Evolutionary conservation across 2,888 invertebrate species (phyloP).

Genomic region (Calameuta idolon): DNA sequence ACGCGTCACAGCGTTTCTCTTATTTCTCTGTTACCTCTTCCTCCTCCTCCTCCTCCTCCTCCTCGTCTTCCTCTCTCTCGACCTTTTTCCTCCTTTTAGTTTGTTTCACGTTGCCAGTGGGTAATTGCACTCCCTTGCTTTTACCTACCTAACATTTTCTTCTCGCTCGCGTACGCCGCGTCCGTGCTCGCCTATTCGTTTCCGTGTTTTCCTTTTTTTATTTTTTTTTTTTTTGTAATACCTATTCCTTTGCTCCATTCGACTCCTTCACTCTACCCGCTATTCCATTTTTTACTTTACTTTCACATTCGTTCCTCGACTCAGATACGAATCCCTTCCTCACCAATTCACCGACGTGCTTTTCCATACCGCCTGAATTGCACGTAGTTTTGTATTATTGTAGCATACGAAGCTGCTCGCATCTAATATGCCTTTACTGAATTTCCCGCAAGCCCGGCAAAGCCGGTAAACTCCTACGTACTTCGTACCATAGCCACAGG

Average conservation of each 20-base stretch:
- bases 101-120: slow-evolving; percentile 62
- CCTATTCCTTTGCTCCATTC: slow-evolving; percentile 10
- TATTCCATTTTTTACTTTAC: background rate
- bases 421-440: background rate
- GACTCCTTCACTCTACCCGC: background rate
- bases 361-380: background rate
- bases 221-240: slow-evolving; percentile 18
- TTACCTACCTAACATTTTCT: slow-evolving; percentile 53
- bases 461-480: background rate
- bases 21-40: slow-evolving; percentile 31
- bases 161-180: slow-evolving; percentile 29
- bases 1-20: slow-evolving; percentile 36
- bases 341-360: background rate
- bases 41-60: slow-evolving; percentile 18
- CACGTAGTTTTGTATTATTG: background rate
- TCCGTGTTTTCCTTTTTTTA: slow-evolving; percentile 28
- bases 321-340: background rate
- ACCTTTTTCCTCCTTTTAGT: slow-evolving; percentile 48
- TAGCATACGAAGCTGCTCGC: background rate
- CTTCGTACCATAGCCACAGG: background rate
- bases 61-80: slow-evolving; percentile 10
- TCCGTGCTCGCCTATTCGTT: slow-evolving; percentile 30
- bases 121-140: slow-evolving; percentile 62
- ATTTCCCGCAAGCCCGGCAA: background rate
- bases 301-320: background rate